Base-by-base conservation (phyloP, 1,140 invertebrate species). In the Pseudobourletiella spinata region DNA sequence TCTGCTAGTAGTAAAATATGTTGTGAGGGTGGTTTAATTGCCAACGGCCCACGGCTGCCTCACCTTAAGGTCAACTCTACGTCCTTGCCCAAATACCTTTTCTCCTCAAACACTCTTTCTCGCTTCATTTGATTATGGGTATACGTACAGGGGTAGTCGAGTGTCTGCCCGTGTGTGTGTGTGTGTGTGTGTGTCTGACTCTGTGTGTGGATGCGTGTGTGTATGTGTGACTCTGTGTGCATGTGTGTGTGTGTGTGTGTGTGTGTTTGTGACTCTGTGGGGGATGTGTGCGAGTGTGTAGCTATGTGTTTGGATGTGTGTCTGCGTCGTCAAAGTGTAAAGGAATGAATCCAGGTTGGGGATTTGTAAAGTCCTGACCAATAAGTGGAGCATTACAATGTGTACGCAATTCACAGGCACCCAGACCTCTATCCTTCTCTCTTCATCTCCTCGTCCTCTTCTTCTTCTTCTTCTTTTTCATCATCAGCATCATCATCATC, bases 61-160 rank as follows among this genome's bases (percentile, higher is more conserved):
- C 65, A 67, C 65, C 65, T 67, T 67, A 63, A 67, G 65, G 65
- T 67, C 65, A 67, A 57, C 51, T 67, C 58, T 63, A 60, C 65
- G 65, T 67, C 65, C 65, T 67, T 63, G 65, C 65, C 61, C 57
- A 63, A 60, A 67, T 66, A 63, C 65, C 65, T 63, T 59, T 63
- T 59, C 52, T 65, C 54, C 24, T 57, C 26, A 18, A 58, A 51
- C n/a, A 32, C 50, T 59, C 57, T 61, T 52, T 30, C 48, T 51
- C 30, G 11, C 59, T 52, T 65, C 44, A 58, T 65, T 61, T 61
- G 54, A 65, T 65, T 61, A 51, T 48, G n/a, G n/a, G n/a, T n/a
- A n/a, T n/a, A n/a, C n/a, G n/a, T n/a, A n/a, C n/a, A n/a, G n/a
- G n/a, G n/a, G n/a, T n/a, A n/a, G n/a, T n/a, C n/a, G n/a, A n/a